Evolutionary conservation across 2,888 invertebrate species (phyloP), one percentile per base, ranked within the genome.

Genomic region (Acleris literana): DNA sequence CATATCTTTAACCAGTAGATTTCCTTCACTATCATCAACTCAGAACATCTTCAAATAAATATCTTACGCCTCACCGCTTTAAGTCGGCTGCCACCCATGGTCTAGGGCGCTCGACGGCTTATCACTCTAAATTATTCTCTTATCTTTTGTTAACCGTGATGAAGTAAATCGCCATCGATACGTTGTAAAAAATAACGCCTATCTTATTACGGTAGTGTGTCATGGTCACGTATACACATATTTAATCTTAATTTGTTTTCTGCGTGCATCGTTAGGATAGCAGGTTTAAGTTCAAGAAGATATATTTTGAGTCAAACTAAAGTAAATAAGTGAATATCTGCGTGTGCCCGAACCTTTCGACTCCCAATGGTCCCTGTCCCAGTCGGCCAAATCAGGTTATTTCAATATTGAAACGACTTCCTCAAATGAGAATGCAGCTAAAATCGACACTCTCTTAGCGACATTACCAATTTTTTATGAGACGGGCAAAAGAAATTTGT

Each of bases 51-150:
- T 29, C 53, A 29, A 18, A 44, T 33, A 54, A 17, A 29, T 29
- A 39, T 39, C 54, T 39, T 22, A 16, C 33, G 43, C n/a, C 49
- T 5, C 18, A 11, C 20, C 7, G 29, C 18, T 43, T 39, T 33
- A 54, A 9, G 46, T 44, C 17, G 17, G 17, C 51, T 61, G 46
- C 46, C 56, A 46, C 44, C 33, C 43, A 22, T 43, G 59, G 43
- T 60, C 60, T 51, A 56, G 49, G 56, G n/a, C 20, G 39, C 48
- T 46, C 17, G 29, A 51, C 44, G 39, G n/a, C 20, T 62, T 66
- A 66, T 66, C 61, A 57, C 25, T 22, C 46, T n/a, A 62, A 56
- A 66, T 52, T 17, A 57, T 43, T 56, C 52, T 48, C 60, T 65
- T 65, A 65, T 65, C 65, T 55, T 20, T 51, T 20, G 46, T 25